Evolutionary conservation across 2,113 vertebrate genomes (phyloP).

Genomic region (Pelecanoides urinatrix): DNA sequence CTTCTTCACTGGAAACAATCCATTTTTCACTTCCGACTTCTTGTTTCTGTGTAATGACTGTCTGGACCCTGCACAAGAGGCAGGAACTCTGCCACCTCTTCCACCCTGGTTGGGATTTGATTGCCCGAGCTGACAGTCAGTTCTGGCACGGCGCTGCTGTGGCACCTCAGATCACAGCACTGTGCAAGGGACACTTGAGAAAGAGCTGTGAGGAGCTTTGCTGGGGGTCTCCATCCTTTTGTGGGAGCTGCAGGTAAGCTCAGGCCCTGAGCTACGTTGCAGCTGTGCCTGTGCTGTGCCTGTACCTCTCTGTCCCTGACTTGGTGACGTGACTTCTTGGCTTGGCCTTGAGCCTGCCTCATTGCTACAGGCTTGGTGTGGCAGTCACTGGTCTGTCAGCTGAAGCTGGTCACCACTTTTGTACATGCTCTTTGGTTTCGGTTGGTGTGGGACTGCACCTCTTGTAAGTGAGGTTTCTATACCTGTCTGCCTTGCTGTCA

Average conservation of each 20-base stretch:
- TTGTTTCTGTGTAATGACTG: not conserved
- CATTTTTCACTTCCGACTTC: not conserved
- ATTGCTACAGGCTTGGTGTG: not conserved
- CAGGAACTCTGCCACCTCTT: not conserved
- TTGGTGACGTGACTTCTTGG: not conserved
- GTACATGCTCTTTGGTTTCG: rapidly evolving
- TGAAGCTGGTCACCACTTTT: not conserved
- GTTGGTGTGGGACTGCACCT: not conserved
- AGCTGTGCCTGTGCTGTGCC: not conserved
- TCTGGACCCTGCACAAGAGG: not conserved
- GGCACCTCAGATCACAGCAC: not conserved
- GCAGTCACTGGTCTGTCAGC: not conserved
- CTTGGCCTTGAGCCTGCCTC: not conserved
- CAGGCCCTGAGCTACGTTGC: rapidly evolving
- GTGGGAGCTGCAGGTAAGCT: not conserved
- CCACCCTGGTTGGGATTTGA: not conserved
- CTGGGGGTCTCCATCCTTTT: not conserved
- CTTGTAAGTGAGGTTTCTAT: not conserved
- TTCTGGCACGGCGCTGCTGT: not conserved
- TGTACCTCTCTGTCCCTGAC: not conserved
- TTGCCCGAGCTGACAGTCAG: rapidly evolving
- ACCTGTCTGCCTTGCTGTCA: not conserved
- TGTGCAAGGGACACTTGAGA: no score
- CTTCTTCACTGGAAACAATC: not conserved
- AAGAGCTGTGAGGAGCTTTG: not conserved